Base-by-base conservation (phyloP, 1,140 invertebrate species). In the Drosophila navojoa region DNA sequence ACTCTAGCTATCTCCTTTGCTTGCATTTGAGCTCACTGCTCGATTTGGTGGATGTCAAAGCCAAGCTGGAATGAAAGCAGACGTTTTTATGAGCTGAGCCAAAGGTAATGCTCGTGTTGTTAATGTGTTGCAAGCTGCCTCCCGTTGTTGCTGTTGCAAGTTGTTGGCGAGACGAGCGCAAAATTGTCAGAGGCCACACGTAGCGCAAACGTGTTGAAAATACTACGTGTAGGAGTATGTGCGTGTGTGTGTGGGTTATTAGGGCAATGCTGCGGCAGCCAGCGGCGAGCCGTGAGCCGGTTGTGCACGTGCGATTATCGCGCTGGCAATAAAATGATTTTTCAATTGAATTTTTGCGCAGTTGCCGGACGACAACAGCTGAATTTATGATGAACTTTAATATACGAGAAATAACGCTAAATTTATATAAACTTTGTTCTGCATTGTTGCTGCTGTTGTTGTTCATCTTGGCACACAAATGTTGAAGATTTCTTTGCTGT, bases 151-250 rank as follows among this genome's bases (percentile, higher is more conserved):
- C 6, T 44, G 15, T 44, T 44, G 15, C 15, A 49, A 55, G 53
- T n/a, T 25, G 45, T 22, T 64, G 45, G 13, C 19, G 19, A 16
- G 52, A 15, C 52, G 58, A 16, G 25, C 62, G 60, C 27, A 81
- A 85, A 85, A 85, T 77, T 80, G 77, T 86, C 76, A 69, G 76
- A 77, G 79, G 55, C 40, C 59, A 81, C 81, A 85, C 81, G 81
- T 86, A 85, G 59, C 75, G 57, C 76, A 62, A 72, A 85, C 82
- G 81, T 85, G 81, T 86, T 64, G 74, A 68, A 80, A 80, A 81
- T 85, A 66, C 66, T 72, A 62, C 15, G n/a, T 53, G 57, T 60
- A 44, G 57, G 22, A 10, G 16, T 47, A 25, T 11, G 15, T 55
- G 27, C 13, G 27, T 9, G 35, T 38, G 35, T 38, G 35, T 38